These are phyloP conservation scores for Pogonocherus hispidulus DNA, from an alignment of 2,888 invertebrate genomes.

Conservation along the genomic window DNA sequence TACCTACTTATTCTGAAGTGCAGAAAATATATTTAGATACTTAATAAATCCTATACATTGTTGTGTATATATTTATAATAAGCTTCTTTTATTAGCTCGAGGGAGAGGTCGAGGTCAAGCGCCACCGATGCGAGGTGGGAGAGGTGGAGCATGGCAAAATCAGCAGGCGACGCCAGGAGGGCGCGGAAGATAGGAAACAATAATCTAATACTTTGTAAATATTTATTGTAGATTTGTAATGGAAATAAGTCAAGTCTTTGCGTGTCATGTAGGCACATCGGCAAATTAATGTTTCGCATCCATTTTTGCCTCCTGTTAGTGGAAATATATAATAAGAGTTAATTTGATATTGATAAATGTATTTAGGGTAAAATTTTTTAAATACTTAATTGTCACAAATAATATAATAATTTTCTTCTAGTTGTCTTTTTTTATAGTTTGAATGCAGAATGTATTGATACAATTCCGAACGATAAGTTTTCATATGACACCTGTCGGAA, in stretches of 20 bases:
- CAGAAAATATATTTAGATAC: no score
- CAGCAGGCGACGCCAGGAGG: constrained; percentile 45
- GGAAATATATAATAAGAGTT: not conserved
- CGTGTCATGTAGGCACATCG: no score
- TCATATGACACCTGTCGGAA: constrained; percentile 90
- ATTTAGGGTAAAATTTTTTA: not conserved
- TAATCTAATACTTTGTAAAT: constrained; percentile 9
- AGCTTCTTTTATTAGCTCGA: constrained; percentile 65
- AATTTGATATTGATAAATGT: not conserved
- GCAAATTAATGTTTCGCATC: no score
- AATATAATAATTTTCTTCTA: no score
- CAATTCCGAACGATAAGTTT: constrained; percentile 92
- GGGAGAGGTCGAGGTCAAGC: constrained; percentile 71
- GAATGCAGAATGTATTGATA: constrained; percentile 96
- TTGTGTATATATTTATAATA: not conserved
- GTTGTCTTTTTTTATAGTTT: constrained; percentile 76
- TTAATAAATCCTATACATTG: no score
- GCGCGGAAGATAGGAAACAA: constrained; percentile 44
- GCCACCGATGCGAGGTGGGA: constrained; percentile 70
- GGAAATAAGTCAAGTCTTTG: not conserved
- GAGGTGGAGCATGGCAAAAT: constrained; percentile 69
- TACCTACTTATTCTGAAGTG: no score
- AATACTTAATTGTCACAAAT: no score
- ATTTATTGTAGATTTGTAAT: constrained; percentile 9
- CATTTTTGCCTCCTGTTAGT: no score